These are phyloP conservation scores for Campylorhamphus procurvoides DNA, from an alignment of 2,113 vertebrate genomes.

Conservation along the genomic window DNA sequence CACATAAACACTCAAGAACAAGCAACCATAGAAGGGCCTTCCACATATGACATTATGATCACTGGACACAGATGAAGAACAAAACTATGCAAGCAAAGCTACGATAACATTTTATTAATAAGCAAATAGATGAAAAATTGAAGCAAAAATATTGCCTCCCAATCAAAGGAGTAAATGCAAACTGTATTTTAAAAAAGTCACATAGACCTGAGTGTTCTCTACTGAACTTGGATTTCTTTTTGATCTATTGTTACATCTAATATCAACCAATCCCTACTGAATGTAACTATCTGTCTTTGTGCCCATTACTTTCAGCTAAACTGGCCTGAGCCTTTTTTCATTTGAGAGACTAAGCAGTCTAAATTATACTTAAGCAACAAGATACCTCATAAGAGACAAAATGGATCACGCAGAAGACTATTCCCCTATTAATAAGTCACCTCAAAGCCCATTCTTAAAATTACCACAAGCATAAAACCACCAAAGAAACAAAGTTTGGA, in stretches of 20 bases:
- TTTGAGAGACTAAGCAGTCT: background rate
- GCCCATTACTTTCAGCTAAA: background rate
- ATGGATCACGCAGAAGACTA: background rate
- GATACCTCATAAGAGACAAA: background rate
- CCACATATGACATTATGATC: background rate
- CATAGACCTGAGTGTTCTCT: background rate
- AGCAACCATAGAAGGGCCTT: background rate
- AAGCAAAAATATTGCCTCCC: background rate
- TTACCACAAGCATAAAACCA: background rate
- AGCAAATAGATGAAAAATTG: background rate
- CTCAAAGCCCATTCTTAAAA: background rate
- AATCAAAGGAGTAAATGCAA: background rate
- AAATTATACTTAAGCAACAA: background rate
- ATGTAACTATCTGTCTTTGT: background rate
- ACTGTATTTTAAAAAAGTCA: background rate
- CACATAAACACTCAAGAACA: background rate
- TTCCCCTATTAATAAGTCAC: background rate
- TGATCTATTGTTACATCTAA: background rate
- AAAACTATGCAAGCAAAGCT: background rate
- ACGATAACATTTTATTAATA: background rate
- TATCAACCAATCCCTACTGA: fast-evolving
- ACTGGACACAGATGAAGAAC: background rate
- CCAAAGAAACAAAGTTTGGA: background rate
- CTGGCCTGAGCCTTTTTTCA: background rate
- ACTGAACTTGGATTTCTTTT: background rate